These are phyloP conservation scores for Zoanthus solanderi DNA, from an alignment of 92 coral and sea anemone genomes.

Conservation along the genomic window DNA sequence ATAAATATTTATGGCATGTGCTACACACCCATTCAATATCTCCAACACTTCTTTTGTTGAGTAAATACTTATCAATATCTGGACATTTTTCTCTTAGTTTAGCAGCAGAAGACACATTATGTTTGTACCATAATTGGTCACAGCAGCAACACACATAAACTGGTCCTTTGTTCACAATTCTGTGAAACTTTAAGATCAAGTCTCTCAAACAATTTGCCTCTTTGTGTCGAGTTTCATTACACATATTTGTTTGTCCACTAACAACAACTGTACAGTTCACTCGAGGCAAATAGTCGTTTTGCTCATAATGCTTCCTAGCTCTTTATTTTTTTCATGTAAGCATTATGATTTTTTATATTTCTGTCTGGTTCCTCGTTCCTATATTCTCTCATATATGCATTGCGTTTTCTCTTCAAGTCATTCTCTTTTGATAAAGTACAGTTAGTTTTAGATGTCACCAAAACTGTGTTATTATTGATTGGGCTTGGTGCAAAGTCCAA, in stretches of 20 bases:
- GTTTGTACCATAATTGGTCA: conserved; percentile 56
- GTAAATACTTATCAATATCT: conserved; percentile 46
- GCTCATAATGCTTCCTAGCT: conserved; percentile 21
- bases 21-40: conserved; percentile 65
- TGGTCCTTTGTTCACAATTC: conserved; percentile 54
- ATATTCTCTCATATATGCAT: too few species aligned
- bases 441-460: conserved; percentile 36
- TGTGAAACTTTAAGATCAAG: conserved; percentile 55
- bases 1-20: conserved; percentile 55
- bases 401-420: conserved; percentile 19
- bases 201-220: background rate
- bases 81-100: conserved; percentile 40
- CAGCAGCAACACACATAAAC: background rate
- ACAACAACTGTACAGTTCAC: background rate
- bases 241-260: too few species aligned
- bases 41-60: conserved; percentile 58
- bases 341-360: background rate
- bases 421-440: conserved; percentile 45
- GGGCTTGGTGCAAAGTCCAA: background rate
- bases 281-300: conserved; percentile 1
- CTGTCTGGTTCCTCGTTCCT: background rate
- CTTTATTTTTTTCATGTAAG: conserved; percentile 37
- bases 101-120: conserved; percentile 39
- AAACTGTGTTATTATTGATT: conserved; percentile 26
- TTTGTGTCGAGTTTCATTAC: conserved; percentile 14